A percentile compares a stretch with the other conserved stretches of the same genome.
phyloP scores from a whole-genome alignment of 1,140 invertebrate species.

The Trichoplusia ni region DNA sequence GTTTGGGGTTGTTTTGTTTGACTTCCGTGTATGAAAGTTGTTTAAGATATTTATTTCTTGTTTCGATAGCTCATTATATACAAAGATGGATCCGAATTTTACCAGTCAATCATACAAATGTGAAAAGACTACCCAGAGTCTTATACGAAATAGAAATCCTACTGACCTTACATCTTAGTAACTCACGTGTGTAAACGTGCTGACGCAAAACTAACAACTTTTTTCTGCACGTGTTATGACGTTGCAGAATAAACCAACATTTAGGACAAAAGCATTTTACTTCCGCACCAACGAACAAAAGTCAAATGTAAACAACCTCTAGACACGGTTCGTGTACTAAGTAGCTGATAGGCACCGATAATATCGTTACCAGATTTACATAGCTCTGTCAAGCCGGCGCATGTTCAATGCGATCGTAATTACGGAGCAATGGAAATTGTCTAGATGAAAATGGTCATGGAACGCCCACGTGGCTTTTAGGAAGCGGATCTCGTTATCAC shows the following conservation, averaged over 20 bases:
- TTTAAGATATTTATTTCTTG: too few species aligned
- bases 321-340: slow-evolving; percentile 53
- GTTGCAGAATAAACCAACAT: slow-evolving; percentile 54
- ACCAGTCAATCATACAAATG: too few species aligned
- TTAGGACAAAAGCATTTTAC: slow-evolving; percentile 68
- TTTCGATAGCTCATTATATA: too few species aligned
- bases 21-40: not conserved
- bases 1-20: not conserved
- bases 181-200: not conserved
- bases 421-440: slow-evolving; percentile 48
- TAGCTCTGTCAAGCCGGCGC: slow-evolving; percentile 21
- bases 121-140: too few species aligned
- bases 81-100: too few species aligned
- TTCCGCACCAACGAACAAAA: slow-evolving; percentile 72
- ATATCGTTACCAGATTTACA: slow-evolving; percentile 45
- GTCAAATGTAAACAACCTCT: slow-evolving; percentile 80
- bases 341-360: slow-evolving; percentile 44
- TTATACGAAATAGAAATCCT: too few species aligned
- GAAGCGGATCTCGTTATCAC: slow-evolving; percentile 64
- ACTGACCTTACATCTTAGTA: too few species aligned
- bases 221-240: slow-evolving; percentile 15
- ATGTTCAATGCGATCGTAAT: not conserved
- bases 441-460: slow-evolving; percentile 30
- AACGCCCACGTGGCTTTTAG: slow-evolving; percentile 42
- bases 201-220: not conserved